Evolutionary conservation across 2,888 invertebrate species (phyloP).

Genomic region (Dexiosoma caninum): DNA sequence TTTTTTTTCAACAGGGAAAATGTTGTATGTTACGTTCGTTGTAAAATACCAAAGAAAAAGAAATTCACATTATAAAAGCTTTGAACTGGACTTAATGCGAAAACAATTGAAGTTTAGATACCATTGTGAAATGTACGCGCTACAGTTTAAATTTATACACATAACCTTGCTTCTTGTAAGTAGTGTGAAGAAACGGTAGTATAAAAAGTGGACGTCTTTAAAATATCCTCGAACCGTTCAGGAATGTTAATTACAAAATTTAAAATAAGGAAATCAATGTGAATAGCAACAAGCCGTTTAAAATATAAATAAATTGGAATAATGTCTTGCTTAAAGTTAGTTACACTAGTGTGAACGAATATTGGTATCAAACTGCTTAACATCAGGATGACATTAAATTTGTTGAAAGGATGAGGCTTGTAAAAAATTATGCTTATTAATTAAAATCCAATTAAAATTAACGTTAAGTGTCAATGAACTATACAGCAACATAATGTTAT

Average conservation of each 20-base stretch:
- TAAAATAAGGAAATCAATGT: neutral
- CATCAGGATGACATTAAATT: neutral
- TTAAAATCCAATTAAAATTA: constrained; percentile 23
- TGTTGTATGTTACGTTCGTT: constrained; percentile 33
- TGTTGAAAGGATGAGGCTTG: neutral
- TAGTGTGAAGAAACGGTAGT: constrained; percentile 58
- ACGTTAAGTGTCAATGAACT: constrained; percentile 56
- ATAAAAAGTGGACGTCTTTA: neutral
- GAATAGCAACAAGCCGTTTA: neutral
- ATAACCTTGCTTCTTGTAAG: constrained; percentile 74
- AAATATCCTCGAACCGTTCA: neutral
- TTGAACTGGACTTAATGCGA: constrained; percentile 70
- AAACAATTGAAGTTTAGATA: constrained; percentile 76
- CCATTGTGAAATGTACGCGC: constrained; percentile 75
- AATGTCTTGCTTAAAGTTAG: neutral
- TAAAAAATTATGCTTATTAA: neutral
- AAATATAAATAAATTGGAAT: neutral
- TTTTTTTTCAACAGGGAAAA: constrained; percentile 49
- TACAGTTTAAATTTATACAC: constrained; percentile 68
- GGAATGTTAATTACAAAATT: neutral
- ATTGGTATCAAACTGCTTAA: neutral
- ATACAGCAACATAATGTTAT: constrained; percentile 23
- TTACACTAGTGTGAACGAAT: neutral
- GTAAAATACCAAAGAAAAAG: constrained; percentile 40
- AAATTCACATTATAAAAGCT: constrained; percentile 76